Evolutionary conservation across 1,140 invertebrate genomes (phyloP).

Genomic region (Dufourea novaeangliae): DNA sequence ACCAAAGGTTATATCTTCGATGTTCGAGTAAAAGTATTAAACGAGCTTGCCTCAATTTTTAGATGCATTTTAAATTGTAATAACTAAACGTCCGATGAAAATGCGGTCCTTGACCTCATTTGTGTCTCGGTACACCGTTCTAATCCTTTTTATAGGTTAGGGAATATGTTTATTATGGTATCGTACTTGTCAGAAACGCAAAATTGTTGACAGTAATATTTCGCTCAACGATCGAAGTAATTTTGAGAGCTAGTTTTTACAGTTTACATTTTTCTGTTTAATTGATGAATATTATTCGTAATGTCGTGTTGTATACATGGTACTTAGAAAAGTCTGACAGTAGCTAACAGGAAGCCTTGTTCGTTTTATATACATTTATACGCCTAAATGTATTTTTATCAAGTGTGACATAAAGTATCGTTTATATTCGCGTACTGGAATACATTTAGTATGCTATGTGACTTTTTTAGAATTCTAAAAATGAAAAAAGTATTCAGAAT

Average conservation of each 20-base stretch:
- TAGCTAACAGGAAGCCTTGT: slow-evolving; percentile 30
- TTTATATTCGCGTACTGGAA: background rate
- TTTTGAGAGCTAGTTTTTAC: background rate
- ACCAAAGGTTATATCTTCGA: slow-evolving; percentile 5
- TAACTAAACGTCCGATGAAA: slow-evolving; percentile 18
- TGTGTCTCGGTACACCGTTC: background rate
- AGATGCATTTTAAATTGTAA: background rate
- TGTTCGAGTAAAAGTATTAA: background rate
- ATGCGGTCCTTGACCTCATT: slow-evolving; percentile 44
- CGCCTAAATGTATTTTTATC: background rate
- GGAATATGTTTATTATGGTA: slow-evolving; percentile 33
- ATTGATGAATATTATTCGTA: background rate
- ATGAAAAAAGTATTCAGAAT: background rate
- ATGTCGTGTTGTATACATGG: background rate
- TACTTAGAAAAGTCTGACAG: slow-evolving; percentile 25
- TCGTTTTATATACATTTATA: background rate
- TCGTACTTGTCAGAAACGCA: background rate
- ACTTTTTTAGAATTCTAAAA: background rate
- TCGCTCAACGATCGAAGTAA: background rate
- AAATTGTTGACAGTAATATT: slow-evolving; percentile 4
- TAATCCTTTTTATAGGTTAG: slow-evolving; percentile 41
- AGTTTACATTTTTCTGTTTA: background rate
- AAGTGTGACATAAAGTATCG: background rate
- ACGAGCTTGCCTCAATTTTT: background rate
- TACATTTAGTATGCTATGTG: background rate